These are phyloP conservation scores for Oreochromis aureus DNA, from an alignment of 2,113 vertebrate genomes.

Conservation along the genomic window DNA sequence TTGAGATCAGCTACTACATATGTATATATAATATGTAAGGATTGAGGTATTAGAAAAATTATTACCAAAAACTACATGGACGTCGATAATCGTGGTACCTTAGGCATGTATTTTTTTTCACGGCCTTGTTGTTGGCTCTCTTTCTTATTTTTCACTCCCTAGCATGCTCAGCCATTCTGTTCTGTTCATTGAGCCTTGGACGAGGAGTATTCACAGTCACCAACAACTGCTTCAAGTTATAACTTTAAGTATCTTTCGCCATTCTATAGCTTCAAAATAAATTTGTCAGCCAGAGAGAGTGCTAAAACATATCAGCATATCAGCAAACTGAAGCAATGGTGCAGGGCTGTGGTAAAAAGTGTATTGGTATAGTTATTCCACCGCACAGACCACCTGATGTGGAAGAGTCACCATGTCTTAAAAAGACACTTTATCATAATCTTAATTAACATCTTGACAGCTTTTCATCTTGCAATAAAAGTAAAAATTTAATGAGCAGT, in stretches of 20 bases:
- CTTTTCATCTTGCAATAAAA: not conserved
- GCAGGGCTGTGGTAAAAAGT: not conserved
- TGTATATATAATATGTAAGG: not conserved
- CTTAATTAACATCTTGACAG: conserved; percentile 19
- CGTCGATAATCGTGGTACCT: not conserved
- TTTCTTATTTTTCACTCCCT: not conserved
- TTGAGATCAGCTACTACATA: not conserved
- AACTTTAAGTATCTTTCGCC: not conserved
- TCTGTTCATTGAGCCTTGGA: not conserved
- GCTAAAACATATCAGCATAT: not conserved
- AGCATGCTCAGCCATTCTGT: not conserved
- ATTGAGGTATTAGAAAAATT: not conserved
- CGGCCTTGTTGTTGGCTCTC: not conserved
- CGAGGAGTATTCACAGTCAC: not conserved
- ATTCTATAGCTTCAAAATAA: not conserved
- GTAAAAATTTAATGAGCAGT: conserved; percentile 14
- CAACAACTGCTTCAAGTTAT: not conserved
- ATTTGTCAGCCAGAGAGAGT: not conserved
- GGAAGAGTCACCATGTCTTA: not conserved
- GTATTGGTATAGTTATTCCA: not conserved
- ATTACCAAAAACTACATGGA: not conserved
- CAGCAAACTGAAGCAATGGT: not conserved
- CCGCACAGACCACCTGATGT: not conserved
- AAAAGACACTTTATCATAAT: not conserved
- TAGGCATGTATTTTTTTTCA: not conserved